A percentile compares a stretch with the other conserved stretches of the same genome.
phyloP scores from a whole-genome alignment of 1,140 invertebrate genomes.

The Daktulosphaira vitifoliae region DNA sequence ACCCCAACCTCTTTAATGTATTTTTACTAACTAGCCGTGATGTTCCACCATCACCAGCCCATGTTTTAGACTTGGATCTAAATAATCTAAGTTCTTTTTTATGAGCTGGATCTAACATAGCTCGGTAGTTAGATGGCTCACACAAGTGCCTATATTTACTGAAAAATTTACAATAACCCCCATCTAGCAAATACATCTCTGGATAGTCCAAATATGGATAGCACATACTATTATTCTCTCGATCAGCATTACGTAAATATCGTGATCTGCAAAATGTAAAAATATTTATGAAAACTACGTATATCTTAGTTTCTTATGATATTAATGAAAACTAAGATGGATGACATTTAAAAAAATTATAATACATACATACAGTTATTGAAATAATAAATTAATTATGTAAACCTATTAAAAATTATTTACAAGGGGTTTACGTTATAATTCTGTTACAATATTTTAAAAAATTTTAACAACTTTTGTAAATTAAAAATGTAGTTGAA shows the following conservation, averaged over 20 bases:
- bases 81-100: constrained; percentile 63
- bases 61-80: constrained; percentile 60
- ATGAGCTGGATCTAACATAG: constrained; percentile 70
- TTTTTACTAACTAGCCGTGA: constrained; percentile 29
- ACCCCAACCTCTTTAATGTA: constrained; percentile 29
- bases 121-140: constrained; percentile 62
- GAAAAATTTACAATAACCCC: constrained; percentile 90
- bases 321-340: too few species aligned
- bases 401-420: too few species aligned
- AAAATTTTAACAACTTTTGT: too few species aligned
- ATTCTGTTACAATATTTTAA: too few species aligned
- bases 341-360: too few species aligned
- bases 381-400: too few species aligned
- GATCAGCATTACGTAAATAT: constrained; percentile 74
- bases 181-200: constrained; percentile 88
- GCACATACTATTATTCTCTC: constrained; percentile 68
- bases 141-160: constrained; percentile 61
- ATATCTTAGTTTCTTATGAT: too few species aligned
- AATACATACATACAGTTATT: too few species aligned
- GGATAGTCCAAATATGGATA: constrained; percentile 89
- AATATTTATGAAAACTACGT: too few species aligned
- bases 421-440: too few species aligned
- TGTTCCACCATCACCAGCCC: constrained; percentile 33
- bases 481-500: too few species aligned
- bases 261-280: constrained; percentile 60